Evolutionary conservation across 2,113 vertebrate species (phyloP).

Genomic region (Embiotoca jacksoni): DNA sequence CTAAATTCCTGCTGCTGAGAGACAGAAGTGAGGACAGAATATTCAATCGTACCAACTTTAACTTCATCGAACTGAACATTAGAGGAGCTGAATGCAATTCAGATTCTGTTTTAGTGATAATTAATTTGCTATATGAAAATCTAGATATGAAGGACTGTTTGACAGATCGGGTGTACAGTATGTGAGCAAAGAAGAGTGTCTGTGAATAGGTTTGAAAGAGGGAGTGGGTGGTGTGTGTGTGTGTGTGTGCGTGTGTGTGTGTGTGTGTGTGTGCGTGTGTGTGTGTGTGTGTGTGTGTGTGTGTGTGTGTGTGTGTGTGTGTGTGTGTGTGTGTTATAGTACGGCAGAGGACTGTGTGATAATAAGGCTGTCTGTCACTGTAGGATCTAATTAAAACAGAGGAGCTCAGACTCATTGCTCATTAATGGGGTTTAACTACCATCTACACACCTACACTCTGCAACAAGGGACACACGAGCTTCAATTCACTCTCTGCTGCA

Average conservation of each 20-base stretch:
- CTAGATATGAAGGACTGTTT: no score
- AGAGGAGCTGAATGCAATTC: no score
- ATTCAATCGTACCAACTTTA: no score
- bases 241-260: conserved; percentile 13
- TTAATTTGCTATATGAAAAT: no score
- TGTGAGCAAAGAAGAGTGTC: no score
- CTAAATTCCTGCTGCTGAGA: no score
- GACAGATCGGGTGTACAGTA: no score
- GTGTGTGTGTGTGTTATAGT: conserved; percentile 21
- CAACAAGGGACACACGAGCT: background rate
- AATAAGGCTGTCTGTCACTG: conserved; percentile 72
- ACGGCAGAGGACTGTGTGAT: conserved; percentile 41
- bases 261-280: conserved; percentile 28
- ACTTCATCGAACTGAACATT: no score
- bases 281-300: conserved; percentile 26
- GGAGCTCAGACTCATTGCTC: conserved; percentile 55
- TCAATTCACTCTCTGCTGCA: conserved; percentile 3
- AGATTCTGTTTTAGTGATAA: no score
- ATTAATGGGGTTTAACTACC: conserved; percentile 64
- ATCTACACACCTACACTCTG: conserved; percentile 45
- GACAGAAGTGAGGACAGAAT: no score
- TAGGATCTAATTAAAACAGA: conserved; percentile 71
- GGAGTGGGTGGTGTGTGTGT: conserved; percentile 31
- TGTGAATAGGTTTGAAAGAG: conserved; percentile 2
- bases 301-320: conserved; percentile 14